Evolutionary conservation across 92 coral and sea anemone species (phyloP).

Genomic region (Epizoanthus ramosus): DNA sequence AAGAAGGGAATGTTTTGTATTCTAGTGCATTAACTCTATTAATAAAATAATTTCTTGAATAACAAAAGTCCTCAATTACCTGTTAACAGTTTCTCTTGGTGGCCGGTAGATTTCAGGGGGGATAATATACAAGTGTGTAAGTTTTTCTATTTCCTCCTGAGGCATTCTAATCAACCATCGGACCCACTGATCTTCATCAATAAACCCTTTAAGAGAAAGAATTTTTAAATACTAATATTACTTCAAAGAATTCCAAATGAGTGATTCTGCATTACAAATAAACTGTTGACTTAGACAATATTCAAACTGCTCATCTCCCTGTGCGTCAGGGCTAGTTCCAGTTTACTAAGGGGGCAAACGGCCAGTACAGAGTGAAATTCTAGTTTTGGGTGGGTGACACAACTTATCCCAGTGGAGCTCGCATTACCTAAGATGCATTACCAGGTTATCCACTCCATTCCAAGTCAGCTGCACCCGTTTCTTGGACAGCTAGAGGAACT

Average conservation of each 20-base stretch:
- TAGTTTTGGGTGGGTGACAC: too few relatives aligned
- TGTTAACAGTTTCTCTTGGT: neutral
- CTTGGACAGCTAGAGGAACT: too few relatives aligned
- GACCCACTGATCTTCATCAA: conserved; percentile 86
- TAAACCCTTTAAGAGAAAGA: conserved; percentile 48
- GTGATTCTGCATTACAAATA: neutral
- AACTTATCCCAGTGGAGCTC: too few relatives aligned
- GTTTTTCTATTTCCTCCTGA: conserved; percentile 60
- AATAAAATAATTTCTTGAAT: too few relatives aligned
- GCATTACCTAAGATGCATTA: too few relatives aligned
- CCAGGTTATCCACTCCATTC: too few relatives aligned
- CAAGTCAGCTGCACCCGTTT: too few relatives aligned
- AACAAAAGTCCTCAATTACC: conserved; percentile 1
- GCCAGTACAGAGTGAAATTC: too few relatives aligned
- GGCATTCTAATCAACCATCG: conserved; percentile 61
- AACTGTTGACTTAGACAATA: neutral
- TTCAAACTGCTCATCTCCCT: neutral
- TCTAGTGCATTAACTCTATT: too few relatives aligned
- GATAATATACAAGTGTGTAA: conserved; percentile 59
- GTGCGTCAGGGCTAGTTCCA: too few relatives aligned
- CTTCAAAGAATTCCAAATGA: neutral
- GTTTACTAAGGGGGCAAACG: too few relatives aligned
- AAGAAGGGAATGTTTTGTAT: too few relatives aligned
- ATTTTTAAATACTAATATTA: neutral
- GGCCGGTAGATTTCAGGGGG: conserved; percentile 50